Evolutionary conservation across 2,113 vertebrate genomes (phyloP).

Genomic region (Pluvianellus socialis): DNA sequence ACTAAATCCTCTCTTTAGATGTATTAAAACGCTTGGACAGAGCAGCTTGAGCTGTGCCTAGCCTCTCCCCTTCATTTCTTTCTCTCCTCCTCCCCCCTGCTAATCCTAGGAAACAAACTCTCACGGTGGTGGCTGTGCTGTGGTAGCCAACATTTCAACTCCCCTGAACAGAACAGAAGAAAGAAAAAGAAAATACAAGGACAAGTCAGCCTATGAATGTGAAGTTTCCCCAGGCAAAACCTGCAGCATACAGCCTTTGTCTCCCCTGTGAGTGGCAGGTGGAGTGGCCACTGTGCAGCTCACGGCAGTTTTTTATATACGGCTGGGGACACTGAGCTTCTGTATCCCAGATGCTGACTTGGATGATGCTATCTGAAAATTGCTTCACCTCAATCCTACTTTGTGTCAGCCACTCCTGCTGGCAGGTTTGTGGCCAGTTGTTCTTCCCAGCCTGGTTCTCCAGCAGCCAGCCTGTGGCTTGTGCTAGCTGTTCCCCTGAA

Average conservation of each 20-base stretch:
- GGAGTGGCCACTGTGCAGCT: accelerated
- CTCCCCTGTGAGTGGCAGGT: neutral
- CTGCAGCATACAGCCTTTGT: neutral
- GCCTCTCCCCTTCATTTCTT: neutral
- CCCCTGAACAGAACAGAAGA: neutral
- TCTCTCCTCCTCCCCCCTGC: accelerated
- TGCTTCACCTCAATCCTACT: neutral
- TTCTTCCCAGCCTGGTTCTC: neutral
- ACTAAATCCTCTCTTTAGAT: neutral
- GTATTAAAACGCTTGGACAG: neutral
- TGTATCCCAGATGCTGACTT: neutral
- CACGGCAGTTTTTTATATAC: neutral
- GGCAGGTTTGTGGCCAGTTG: neutral
- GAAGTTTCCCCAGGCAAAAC: neutral
- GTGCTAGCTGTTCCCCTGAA: neutral
- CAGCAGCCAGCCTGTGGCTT: neutral
- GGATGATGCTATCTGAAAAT: neutral
- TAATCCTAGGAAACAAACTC: neutral
- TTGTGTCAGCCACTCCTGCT: neutral
- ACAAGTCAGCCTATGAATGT: neutral
- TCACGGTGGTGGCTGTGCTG: neutral
- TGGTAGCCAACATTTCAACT: neutral
- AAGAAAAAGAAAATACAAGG: neutral
- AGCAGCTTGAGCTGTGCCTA: neutral
- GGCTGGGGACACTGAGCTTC: neutral